Base-by-base conservation (phyloP, 2,797 vertebrate species). In the Eleutherodactylus coqui region DNA sequence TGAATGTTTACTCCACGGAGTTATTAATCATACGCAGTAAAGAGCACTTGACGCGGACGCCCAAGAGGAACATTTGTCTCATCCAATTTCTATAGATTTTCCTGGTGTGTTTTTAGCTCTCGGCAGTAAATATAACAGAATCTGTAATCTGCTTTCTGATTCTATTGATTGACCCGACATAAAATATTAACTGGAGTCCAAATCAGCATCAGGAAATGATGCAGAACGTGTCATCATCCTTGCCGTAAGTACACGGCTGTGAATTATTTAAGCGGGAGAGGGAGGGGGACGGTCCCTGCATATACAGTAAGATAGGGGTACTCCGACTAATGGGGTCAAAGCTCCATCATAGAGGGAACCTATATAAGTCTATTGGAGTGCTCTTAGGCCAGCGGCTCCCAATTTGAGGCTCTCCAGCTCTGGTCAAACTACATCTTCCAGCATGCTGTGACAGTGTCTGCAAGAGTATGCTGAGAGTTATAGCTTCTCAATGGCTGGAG, bases 131-230 rank as follows among this genome's bases (percentile, higher is more conserved):
- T 82, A 83, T 51, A 13, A 24, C 9, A 2, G 53, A 43, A 41
- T 13, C 75, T 83, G 79, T 83, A 72, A 79, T 87, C 75, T 84
- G 19, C 67, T 83, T 36, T 55, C 79, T 70, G 73, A 77, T 70
- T 49, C 10, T 83, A 87, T 87, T 38, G 86, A 87, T 87, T 51
- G 19, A 41, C 55, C 47, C 81, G 17, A 58, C 86, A 78, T 87
- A 14, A 87, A 87, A 83, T 87, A 84, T 87, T 87, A 72, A 83
- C 81, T 51, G 21, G 29, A 83, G 55, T n/a, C 47, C 45, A 38
- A 32, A 32, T 67, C 10, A 70, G 45, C 67, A n/a, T 6, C 41
- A 64, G 75, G 51, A 79, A 64, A 75, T 47, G 19, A 38, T 58
- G 9, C 62, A 62, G 73, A 16, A 55, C 41, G 29, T 60, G 62